Evolutionary conservation across 2,797 vertebrate genomes (phyloP).

Genomic region (Poecilia picta): DNA sequence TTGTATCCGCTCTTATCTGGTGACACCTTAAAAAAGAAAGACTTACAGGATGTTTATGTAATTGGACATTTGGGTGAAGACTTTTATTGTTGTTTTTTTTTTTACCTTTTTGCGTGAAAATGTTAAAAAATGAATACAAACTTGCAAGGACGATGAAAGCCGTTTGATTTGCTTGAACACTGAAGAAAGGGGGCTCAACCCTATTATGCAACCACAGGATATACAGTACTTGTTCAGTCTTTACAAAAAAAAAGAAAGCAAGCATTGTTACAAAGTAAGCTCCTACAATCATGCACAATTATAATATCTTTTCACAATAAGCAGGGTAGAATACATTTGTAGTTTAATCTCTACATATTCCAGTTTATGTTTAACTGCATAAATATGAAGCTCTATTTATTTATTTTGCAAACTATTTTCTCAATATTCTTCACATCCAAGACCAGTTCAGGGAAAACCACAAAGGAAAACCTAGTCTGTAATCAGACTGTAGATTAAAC

Average conservation of each 20-base stretch:
- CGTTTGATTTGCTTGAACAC: neutral
- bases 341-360: neutral
- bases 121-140: neutral
- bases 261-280: slow-evolving; percentile 2
- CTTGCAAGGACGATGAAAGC: neutral
- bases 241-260: neutral
- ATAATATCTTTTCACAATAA: neutral
- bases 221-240: neutral
- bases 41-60: neutral
- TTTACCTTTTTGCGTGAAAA: neutral
- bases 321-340: neutral
- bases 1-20: neutral
- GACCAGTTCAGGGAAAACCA: neutral
- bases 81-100: neutral
- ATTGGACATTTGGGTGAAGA: neutral
- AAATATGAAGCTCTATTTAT: neutral
- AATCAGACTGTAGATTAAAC: no score
- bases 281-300: neutral
- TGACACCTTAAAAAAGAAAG: neutral
- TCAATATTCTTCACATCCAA: neutral
- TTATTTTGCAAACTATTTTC: neutral
- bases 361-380: neutral
- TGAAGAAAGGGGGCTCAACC: neutral
- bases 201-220: slow-evolving; percentile 9
- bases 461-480: neutral